Evolutionary conservation across 2,113 vertebrate species (phyloP), one percentile per base, ranked within the genome.

Genomic region (Oreamnos americanus): DNA sequence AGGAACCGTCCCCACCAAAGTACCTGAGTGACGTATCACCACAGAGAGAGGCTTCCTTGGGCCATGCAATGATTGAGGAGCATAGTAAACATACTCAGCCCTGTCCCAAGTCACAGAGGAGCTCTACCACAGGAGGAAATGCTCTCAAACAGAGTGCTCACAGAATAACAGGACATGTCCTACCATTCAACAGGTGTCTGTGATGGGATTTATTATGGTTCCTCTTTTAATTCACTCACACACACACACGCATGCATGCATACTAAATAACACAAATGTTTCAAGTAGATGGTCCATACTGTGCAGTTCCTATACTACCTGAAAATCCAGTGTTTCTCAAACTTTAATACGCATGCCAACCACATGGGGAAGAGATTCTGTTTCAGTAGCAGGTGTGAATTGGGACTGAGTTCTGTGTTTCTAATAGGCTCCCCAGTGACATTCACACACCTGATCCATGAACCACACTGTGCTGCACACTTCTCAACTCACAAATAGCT

Each of bases 171-270:
- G 25, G 39, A 17, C 21, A 51, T 8, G 39, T n/a, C 49, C 39
- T 53, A 39, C 47, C 47, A 76, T 21, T 33, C 53, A 36, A n/a
- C 2, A 21, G 51, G 25, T 51, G 74, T 86, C 26, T 47, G 14
- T 16, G 8, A 53, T 45, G 47, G 60, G 10, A 83, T 85, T 93
- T 76, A 47, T 60, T 13, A 36, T 26, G 5, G 1, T 10, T 55
- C 2, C 5, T 47, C 23, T 33, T 33, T 25, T 51, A 53, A 64
- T 16, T 39, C 19, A n/a, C 45, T 10, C 5, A 30, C 3, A 1
- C 12, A 16, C 12, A 16, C 12, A 21, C 36, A 30, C 0, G 16
- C 30, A 82, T 0, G 10, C 11, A n/a, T 13, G 33, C 10, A 57
- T 7, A 82, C 3, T 81, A 84, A 62, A 47, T 62, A 30, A 58